A percentile compares a stretch with the other conserved stretches of the same genome.
These are phyloP conservation scores for Tromatobia lineatoria DNA, from an alignment of 2,888 invertebrate species.

Conservation along the genomic window DNA sequence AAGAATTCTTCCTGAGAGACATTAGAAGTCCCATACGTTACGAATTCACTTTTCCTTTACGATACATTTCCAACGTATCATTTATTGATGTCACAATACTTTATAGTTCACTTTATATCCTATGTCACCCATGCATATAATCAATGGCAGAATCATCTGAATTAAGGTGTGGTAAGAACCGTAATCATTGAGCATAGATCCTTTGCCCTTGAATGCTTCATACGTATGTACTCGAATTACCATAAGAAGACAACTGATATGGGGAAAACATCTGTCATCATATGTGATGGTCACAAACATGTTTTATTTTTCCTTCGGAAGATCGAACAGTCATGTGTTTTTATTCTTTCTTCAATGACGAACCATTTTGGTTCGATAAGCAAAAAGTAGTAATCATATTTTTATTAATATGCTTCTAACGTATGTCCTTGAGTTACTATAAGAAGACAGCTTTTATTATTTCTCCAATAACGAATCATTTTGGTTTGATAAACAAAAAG, in stretches of 20 bases:
- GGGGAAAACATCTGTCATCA: conserved; percentile 21
- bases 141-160: conserved; percentile 33
- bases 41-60: neutral
- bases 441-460: neutral
- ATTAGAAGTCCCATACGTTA: neutral
- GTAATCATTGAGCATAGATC: conserved; percentile 70
- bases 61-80: conserved; percentile 9
- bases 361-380: neutral
- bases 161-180: conserved; percentile 54
- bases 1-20: conserved; percentile 34
- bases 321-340: neutral
- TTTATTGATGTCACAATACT: neutral
- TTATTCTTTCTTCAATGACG: neutral
- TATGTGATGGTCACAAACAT: neutral
- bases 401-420: conserved; percentile 24
- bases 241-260: neutral
- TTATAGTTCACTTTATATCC: neutral
- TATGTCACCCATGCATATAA: conserved; percentile 25
- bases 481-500: neutral
- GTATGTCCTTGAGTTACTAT: conserved; percentile 2
- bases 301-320: neutral
- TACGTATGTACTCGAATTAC: conserved; percentile 12
- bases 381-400: neutral
- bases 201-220: conserved; percentile 44
- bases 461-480: neutral